Conservation (phyloP, 2,888 invertebrate species). For the Beris chalybata region DNA sequence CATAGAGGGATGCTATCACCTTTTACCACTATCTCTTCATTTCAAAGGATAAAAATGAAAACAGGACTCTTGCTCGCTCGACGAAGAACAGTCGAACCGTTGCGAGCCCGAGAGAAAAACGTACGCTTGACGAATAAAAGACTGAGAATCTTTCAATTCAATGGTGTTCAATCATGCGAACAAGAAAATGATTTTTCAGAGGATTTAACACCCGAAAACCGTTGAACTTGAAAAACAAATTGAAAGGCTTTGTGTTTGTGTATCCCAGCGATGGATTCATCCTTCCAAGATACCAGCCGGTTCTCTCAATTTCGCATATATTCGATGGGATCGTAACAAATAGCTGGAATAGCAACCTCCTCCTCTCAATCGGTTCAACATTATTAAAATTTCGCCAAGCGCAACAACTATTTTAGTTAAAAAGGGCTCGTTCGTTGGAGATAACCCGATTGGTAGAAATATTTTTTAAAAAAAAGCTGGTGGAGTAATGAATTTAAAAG, state of each 20-base stretch:
- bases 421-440: neutral
- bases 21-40: slow-evolving; percentile 16
- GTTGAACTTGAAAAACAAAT: slow-evolving; percentile 36
- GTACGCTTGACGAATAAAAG: slow-evolving; percentile 1
- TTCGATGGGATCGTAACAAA: slow-evolving; percentile 4
- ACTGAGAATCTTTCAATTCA: slow-evolving; percentile 27
- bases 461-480: too few relatives aligned
- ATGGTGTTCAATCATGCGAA: slow-evolving; percentile 36
- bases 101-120: slow-evolving; percentile 1
- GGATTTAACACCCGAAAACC: slow-evolving; percentile 34
- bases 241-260: slow-evolving; percentile 30
- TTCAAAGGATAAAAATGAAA: slow-evolving; percentile 1
- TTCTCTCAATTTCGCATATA: neutral
- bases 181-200: slow-evolving; percentile 35
- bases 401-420: slow-evolving; percentile 30
- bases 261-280: slow-evolving; percentile 12
- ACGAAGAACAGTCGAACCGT: neutral
- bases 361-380: neutral
- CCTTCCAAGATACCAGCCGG: slow-evolving; percentile 16
- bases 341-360: neutral
- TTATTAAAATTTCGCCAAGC: slow-evolving; percentile 21
- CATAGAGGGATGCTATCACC: slow-evolving; percentile 6
- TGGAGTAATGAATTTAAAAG: too few relatives aligned
- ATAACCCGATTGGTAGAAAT: neutral
- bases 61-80: neutral